Evolutionary conservation across 92 coral and sea anemone species (phyloP), one percentile per base, ranked within the genome.

Genomic region (Parazoanthus swiftii): DNA sequence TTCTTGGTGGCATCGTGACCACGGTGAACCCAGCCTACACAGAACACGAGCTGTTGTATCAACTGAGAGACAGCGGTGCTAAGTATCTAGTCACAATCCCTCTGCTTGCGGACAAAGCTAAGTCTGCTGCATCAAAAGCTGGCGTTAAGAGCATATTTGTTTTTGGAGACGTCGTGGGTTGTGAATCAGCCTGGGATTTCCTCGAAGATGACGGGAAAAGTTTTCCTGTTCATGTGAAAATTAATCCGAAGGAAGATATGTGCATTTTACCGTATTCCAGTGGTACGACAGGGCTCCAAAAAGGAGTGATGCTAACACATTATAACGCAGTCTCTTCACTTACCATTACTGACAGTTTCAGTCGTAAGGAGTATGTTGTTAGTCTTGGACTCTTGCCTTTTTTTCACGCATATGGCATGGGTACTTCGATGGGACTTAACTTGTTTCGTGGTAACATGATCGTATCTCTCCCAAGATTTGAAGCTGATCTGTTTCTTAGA

Each of bases 201-300:
- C 76, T 92, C 7, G 83, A 89, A 88, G 98, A 95, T 85, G 95
- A 95, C 81, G 97, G 97, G 20, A 74, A 85, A 26, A 70, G 81
- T 38, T 95, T 93, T 88, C 98, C 94, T 9, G 86, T 72, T n/a
- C 83, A 88, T 79, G 92, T 89, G 42, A 85, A 82, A 76, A 91
- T 92, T 37, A 89, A 95, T 89, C 88, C 92, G 59, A 94, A 89
- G 77, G 94, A 95, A 43, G 96, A 95, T 16, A 77, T 88, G 16
- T 92, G 93, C 8, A 56, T 77, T 48, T 51, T 95, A 25, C 94
- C 95, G 3, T 96, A 92, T 77, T 96, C 98, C 38, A 96, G 98
- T 88, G 98, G 98, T 1, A 96, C 98, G 20, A 96, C 98, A 44
- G 98, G 98, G 9, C 65, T 93, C 35, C 94, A 97, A 35, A 94